Evolutionary conservation across 2,888 invertebrate genomes (phyloP), one percentile per base, ranked within the genome.

Genomic region (Lasioglossum villosulum): DNA sequence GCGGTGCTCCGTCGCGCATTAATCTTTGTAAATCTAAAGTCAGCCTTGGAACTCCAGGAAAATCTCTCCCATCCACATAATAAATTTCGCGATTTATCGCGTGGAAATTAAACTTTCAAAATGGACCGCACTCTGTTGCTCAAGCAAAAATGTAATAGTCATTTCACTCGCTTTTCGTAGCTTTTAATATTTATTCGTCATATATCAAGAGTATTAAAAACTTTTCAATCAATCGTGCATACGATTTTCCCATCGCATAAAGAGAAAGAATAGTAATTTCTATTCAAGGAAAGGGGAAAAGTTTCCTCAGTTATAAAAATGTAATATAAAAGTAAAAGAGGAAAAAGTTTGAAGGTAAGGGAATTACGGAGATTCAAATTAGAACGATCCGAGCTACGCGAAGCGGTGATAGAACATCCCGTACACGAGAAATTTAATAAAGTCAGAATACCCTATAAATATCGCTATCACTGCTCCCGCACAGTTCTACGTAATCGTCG

Each of bases 361-460:
- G 23, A 48, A 23, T 68, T 68, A 68, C 45, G 27, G 45, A 48
- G 68, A 37, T 48, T 48, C 5, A 45, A 77, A 42, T 48, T 48
- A 37, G 42, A n/a, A 48, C 27, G 48, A 77, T 45, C 39, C 45
- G 23, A 42, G 30, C n/a, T 37, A 1, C 14, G 37, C 16, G 23
- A 68, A 48, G 12, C 39, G 30, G 56, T 48, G 5, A 27, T 30
- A 63, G 75, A 48, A 48, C 37, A 34, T 48, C 48, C n/a, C 37
- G 34, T 34, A 76, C 45, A 10, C 63, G 34, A n/a, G 27, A 77
- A 77, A 23, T 77, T 77, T 68, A 77, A 77, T 77, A 48, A 68
- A 48, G 48, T 68, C 68, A n/a, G 45, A n/a, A 39, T 59, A 30
- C 68, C 66, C 45, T 48, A 77, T n/a, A 77, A 77, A 77, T 37